A percentile compares a stretch with the other conserved stretches of the same genome.
Evolutionary conservation across 2,113 vertebrate species (phyloP).

Genomic region (Saguinus midas): DNA sequence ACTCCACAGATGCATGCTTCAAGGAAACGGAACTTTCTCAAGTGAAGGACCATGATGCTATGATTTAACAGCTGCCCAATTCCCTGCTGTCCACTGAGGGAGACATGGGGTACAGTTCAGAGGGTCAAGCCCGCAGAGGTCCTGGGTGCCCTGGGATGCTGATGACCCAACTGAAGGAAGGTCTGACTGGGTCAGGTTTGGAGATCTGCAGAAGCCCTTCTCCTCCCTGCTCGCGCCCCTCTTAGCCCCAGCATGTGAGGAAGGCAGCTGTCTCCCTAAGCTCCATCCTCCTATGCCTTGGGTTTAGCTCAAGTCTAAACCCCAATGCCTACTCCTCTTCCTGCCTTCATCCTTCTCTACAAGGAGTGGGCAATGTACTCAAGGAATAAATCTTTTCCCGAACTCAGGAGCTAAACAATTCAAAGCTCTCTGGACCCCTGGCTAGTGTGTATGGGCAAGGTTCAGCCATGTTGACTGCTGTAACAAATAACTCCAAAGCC

Average conservation of each 20-base stretch:
- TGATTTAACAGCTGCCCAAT: not conserved
- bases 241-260: not conserved
- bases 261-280: not conserved
- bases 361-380: too few relatives aligned
- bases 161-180: not conserved
- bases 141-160: not conserved
- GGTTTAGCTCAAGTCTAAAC: not conserved
- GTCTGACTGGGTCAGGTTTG: not conserved
- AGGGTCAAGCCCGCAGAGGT: not conserved
- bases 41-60: rapidly evolving
- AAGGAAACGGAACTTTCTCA: not conserved
- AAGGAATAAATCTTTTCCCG: not conserved
- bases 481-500: not conserved
- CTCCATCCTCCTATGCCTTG: not conserved
- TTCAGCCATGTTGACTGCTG: not conserved
- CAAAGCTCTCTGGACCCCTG: not conserved
- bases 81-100: not conserved
- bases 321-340: not conserved
- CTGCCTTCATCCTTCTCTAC: not conserved
- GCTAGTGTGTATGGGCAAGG: not conserved
- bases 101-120: not conserved
- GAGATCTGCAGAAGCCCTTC: not conserved
- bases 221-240: rapidly evolving
- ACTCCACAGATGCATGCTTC: not conserved
- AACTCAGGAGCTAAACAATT: not conserved